A percentile compares a stretch with the other conserved stretches of the same genome.
These are phyloP conservation scores for Agriopis marginaria DNA, from an alignment of 2,888 invertebrate species.

Conservation along the genomic window DNA sequence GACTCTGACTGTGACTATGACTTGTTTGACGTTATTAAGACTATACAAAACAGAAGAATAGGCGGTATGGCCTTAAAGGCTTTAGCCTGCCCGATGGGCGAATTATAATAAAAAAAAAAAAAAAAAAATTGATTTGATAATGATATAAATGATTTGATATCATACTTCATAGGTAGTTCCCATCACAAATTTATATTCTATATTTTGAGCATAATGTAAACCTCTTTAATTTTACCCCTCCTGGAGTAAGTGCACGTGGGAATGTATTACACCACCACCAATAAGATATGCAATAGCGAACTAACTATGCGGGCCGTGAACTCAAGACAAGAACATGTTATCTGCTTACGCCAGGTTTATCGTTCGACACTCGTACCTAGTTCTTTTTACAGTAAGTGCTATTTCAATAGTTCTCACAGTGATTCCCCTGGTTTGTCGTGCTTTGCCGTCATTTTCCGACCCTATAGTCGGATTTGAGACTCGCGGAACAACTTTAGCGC, in stretches of 20 bases:
- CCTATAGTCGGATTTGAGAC: conserved; percentile 97
- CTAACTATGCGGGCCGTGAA: conserved; percentile 72
- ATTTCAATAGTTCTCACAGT: conserved; percentile 75
- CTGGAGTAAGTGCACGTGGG: conserved; percentile 34
- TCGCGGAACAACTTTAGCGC: conserved; percentile 93
- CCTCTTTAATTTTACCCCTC: conserved; percentile 27
- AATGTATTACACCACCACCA: conserved; percentile 55
- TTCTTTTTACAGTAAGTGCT: conserved; percentile 72
- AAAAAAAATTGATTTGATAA: too few relatives aligned
- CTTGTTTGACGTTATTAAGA: too few relatives aligned
- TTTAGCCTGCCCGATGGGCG: too few relatives aligned
- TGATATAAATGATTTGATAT: too few relatives aligned
- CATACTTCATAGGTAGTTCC: neutral
- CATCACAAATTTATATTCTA: conserved; percentile 45
- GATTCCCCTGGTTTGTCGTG: conserved; percentile 74
- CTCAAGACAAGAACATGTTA: conserved; percentile 71
- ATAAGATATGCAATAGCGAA: conserved; percentile 66
- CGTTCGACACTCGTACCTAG: conserved; percentile 79
- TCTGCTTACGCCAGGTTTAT: conserved; percentile 81
- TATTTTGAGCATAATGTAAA: conserved; percentile 59
- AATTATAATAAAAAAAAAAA: too few relatives aligned
- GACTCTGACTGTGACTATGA: too few relatives aligned
- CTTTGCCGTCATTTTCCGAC: conserved; percentile 92
- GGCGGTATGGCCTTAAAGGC: too few relatives aligned
- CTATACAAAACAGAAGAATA: too few relatives aligned